Evolutionary conservation across 37 sponge, comb jelly and placozoan species (phyloP).

Genomic region (Ianthella basta): DNA sequence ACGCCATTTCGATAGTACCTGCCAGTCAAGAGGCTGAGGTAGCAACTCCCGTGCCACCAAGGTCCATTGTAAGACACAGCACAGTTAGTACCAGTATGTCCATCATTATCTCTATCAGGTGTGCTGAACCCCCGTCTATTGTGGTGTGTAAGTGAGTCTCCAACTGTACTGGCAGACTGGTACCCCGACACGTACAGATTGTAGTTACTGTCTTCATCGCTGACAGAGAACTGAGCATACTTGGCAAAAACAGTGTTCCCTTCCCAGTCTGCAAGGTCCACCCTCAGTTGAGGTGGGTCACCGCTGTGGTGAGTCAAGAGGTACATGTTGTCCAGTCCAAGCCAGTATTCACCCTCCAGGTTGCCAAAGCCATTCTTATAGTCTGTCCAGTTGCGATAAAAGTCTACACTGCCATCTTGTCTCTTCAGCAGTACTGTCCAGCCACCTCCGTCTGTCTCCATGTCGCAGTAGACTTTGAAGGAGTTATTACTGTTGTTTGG

Average conservation of each 20-base stretch:
- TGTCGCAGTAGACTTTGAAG: conserved; percentile 14
- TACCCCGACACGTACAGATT: background rate
- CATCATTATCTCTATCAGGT: conserved; percentile 14
- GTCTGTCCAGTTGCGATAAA: conserved; percentile 1
- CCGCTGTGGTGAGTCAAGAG: background rate
- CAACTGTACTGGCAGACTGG: conserved; percentile 11
- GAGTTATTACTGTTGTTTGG: background rate
- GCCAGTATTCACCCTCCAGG: conserved; percentile 2
- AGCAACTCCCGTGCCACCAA: conserved; percentile 6
- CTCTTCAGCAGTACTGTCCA: conserved; percentile 15
- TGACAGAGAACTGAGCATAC: background rate
- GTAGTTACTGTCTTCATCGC: conserved; percentile 14
- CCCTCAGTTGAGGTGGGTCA: background rate
- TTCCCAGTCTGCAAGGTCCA: background rate
- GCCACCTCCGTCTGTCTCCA: background rate
- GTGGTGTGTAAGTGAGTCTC: background rate
- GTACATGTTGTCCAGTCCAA: conserved; percentile 19
- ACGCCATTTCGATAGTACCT: background rate
- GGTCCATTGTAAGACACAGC: background rate
- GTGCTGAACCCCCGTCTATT: background rate
- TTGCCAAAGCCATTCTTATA: conserved; percentile 18
- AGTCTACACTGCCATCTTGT: conserved; percentile 16
- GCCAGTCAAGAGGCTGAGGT: background rate
- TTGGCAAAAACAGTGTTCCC: background rate
- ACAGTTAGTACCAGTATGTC: background rate